Evolutionary conservation across 2,113 vertebrate genomes (phyloP).

Genomic region (Dasyprocta punctata): DNA sequence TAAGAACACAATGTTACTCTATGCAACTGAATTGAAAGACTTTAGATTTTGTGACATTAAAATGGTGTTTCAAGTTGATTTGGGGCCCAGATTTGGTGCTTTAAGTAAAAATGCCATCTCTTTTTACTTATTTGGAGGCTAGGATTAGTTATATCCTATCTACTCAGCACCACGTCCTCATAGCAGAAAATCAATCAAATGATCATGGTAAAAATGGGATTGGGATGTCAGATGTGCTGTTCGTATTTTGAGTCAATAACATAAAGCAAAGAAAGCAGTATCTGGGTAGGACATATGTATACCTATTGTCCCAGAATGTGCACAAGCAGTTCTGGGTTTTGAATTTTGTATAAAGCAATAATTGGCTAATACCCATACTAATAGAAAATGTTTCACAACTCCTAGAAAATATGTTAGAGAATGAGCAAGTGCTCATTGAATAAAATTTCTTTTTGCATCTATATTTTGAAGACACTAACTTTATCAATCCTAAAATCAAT

Average conservation of each 20-base stretch:
- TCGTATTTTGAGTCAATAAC: background rate
- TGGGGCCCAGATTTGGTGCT: background rate
- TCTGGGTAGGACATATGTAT: background rate
- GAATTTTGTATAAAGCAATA: constrained; percentile 4
- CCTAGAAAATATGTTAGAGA: background rate
- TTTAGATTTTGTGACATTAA: background rate
- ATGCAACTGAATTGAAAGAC: background rate
- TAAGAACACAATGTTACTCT: background rate
- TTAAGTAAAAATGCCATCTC: background rate
- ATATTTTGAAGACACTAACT: background rate
- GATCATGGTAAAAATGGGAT: background rate
- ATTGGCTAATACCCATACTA: background rate
- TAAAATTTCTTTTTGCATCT: background rate
- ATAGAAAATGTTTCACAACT: background rate
- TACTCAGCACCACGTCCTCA: background rate
- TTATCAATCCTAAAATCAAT: background rate
- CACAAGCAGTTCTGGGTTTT: background rate
- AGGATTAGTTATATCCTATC: background rate
- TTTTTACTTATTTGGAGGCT: background rate
- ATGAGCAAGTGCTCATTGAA: background rate
- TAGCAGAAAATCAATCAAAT: background rate
- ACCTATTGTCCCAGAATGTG: background rate
- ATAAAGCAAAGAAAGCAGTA: constrained; percentile 37
- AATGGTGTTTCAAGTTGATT: background rate
- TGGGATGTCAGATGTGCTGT: background rate